Evolutionary conservation across 2,113 vertebrate species (phyloP), one percentile per base, ranked within the genome.

Genomic region (Struthidea cinerea): DNA sequence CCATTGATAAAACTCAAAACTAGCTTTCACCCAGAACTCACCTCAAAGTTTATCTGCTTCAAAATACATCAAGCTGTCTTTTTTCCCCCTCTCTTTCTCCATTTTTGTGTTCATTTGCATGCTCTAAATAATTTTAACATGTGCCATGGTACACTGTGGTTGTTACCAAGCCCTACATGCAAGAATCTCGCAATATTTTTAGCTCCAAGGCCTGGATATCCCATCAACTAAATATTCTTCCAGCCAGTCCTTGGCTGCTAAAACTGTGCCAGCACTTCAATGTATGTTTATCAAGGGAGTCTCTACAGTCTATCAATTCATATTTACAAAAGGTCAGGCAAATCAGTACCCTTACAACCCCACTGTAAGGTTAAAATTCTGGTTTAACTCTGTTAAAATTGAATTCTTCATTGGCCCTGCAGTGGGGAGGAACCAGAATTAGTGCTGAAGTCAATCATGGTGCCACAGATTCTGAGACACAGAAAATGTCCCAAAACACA

Each of bases 91-190:
- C 10, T 24, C 15, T 28, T n/a, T 68, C 23, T 63, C 9, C 2
- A 22, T 60, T 86, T 76, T 73, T 64, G 11, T 28, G 35, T 47
- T 76, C 32, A 52, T 47, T 68, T 83, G 30, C 32, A 47, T 17
- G 10, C 28, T 93, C 55, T 41, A 22, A 80, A 52, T 47, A 91
- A 39, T 37, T 57, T 32, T 44, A 60, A 24, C 7, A 24, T 7
- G 46, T 9, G 16, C 24, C 1, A 0, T 9, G 6, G 21, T 12
- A 35, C 35, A 27, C 57, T 16, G 13, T 2, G 0, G 24, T 56
- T 35, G 21, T 47, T 65, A 49, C 17, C 37, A 44, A 86, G n/a
- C n/a, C 6, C 21, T 39, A 44, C 32, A 5, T 69, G 52, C 27
- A 73, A 69, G 63, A 83, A 53, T 24, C 35, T 35, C 0, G 0